Percentiles rank a stretch among this genome's conserved stretches.
phyloP scores from a whole-genome alignment of 1,140 invertebrate species.

The Brachionus rubens region DNA sequence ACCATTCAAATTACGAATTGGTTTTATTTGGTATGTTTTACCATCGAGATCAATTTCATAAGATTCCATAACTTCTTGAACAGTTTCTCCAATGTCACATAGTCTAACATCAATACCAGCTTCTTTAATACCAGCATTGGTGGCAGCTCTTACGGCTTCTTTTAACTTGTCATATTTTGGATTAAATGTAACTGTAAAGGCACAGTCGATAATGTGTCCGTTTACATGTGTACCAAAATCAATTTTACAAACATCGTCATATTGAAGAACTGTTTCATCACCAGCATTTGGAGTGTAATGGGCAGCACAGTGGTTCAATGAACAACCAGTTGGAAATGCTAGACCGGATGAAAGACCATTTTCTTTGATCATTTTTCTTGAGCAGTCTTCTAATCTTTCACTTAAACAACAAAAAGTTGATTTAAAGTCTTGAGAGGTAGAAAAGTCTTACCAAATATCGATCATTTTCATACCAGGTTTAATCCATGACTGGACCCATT shows the following conservation, averaged over 20 bases:
- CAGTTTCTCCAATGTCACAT: slow-evolving; percentile 92
- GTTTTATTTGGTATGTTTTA: slow-evolving; percentile 90
- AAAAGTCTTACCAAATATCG: slow-evolving; percentile 75
- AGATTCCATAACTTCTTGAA: slow-evolving; percentile 99
- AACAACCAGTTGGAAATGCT: slow-evolving; percentile 98
- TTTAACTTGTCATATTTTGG: slow-evolving; percentile 90
- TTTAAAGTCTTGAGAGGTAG: neutral
- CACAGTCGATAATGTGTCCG: slow-evolving; percentile 96
- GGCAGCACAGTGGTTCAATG: slow-evolving; percentile 95
- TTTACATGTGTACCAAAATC: slow-evolving; percentile 99
- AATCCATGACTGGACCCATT: slow-evolving; percentile 83
- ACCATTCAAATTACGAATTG: slow-evolving; percentile 95
- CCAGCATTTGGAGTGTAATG: slow-evolving; percentile 99
- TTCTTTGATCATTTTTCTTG: slow-evolving; percentile 85
- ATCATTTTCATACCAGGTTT: slow-evolving; percentile 99
- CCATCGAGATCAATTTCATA: slow-evolving; percentile 97
- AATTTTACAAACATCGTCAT: slow-evolving; percentile 98
- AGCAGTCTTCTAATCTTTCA: slow-evolving; percentile 87
- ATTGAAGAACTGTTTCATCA: slow-evolving; percentile 85
- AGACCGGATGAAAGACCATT: slow-evolving; percentile 91
- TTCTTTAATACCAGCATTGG: slow-evolving; percentile 89
- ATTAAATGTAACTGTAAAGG: slow-evolving; percentile 94
- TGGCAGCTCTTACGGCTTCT: slow-evolving; percentile 92
- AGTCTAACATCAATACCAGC: slow-evolving; percentile 94
- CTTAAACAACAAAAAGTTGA: slow-evolving; percentile 54